Evolutionary conservation across 2,888 invertebrate species (phyloP), one percentile per base, ranked within the genome.

Genomic region (Lottia gigantea): DNA sequence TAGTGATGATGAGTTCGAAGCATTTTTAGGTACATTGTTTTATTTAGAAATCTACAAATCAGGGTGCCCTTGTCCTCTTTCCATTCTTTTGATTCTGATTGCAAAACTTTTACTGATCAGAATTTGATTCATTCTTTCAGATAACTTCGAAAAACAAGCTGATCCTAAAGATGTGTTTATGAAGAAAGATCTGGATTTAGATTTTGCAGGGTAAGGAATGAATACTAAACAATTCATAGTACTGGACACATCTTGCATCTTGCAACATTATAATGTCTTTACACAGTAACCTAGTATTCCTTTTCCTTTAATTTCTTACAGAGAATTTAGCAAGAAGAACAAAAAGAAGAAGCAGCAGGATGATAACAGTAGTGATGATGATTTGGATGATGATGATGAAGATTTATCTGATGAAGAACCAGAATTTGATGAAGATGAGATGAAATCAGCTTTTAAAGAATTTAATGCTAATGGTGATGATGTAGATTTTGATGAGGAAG

Each of bases 1-100:
- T 14, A 92, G 91, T 75, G 93, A 93, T 83, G 93, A 93, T 63
- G 94, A 94, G 87, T 94, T 94, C 85, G 93, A 94, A 78, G 91
- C 92, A 70, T 92, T 93, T 85, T 88, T 94, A 49, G 87, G 87
- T 88, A 73, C 69, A 76, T 64, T 47, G 31, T 40, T n/a, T 11
- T 40, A 40, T 40, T 8, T 40, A 8, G 40, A 1, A 3, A 40
- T 40, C 40, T 40, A 40, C 40, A 40, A 40, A 40, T 1, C 7
- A 40, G 40, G 11, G 1, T 40, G 1, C 40, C 40, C 31, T 31
- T 31, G 31, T n/a, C n/a, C n/a, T n/a, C n/a, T n/a, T n/a, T n/a
- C n/a, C n/a, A n/a, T 40, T 3, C 40, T 40, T 40, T 11, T 11
- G 11, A 40, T 40, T 8, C 11, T 40, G 40, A 6, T 8, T 40